Evolutionary conservation across 2,797 vertebrate species (phyloP).

Genomic region (Melanotaenia parkinsoni): DNA sequence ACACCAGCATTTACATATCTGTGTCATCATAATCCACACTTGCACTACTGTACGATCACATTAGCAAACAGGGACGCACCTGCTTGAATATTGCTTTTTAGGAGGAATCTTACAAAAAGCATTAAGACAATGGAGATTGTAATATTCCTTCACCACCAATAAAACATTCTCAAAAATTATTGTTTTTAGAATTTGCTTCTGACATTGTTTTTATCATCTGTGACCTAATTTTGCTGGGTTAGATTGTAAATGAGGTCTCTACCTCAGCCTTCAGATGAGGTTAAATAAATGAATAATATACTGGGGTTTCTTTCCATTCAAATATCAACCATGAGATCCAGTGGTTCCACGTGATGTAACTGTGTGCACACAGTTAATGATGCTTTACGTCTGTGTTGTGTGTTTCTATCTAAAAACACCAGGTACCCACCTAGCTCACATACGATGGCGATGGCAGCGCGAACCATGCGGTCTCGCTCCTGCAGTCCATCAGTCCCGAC

Average conservation of each 20-base stretch:
- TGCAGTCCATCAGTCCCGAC: conserved; percentile 98
- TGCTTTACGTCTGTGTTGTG: conserved; percentile 1
- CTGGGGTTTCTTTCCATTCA: background rate
- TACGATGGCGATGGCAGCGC: conserved; percentile 96
- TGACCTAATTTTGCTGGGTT: background rate
- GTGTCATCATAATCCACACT: background rate
- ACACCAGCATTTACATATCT: background rate
- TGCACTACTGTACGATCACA: background rate
- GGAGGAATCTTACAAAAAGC: background rate
- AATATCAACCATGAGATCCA: background rate
- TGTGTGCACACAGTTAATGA: background rate
- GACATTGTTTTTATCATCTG: background rate
- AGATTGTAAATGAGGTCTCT: background rate
- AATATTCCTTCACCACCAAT: background rate
- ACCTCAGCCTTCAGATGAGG: background rate
- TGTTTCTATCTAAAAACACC: background rate
- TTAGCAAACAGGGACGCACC: background rate
- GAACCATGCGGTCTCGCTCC: conserved; percentile 97
- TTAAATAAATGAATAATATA: background rate
- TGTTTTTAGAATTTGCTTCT: background rate
- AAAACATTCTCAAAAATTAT: background rate
- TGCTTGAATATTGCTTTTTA: background rate
- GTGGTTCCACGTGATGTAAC: background rate
- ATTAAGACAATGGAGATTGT: background rate
- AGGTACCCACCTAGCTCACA: conserved; percentile 93